Base-by-base conservation (phyloP, 2,797 vertebrate species). In the Dendrocincla fuliginosa region DNA sequence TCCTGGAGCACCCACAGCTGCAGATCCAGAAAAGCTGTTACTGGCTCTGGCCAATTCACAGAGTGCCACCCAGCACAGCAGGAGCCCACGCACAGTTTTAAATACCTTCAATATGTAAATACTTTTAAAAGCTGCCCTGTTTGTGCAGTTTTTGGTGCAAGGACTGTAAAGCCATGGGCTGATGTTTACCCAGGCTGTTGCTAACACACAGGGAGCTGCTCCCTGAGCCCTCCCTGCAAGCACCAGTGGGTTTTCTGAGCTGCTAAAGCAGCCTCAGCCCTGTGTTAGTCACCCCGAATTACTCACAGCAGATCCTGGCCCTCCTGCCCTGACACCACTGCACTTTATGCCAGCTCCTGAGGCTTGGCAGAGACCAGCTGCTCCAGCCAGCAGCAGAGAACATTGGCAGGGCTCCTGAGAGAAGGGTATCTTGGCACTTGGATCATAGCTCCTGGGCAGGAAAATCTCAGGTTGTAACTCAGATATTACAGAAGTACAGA, bases 1-100 rank as follows among this genome's bases (percentile, higher is more conserved):
- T 96, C 90, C 90, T 84, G 75, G 71, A 64, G 61, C 61, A 64
- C 30, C 23, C 32, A n/a, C 30, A 64, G 30, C 13, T 63, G 60
- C 60, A 63, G 28, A 30, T 32, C 73, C 77, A 56, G 67, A 61
- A 79, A 78, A 64, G 47, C 52, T 74, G 4, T 49, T 85, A 4
- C 30, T 71, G 71, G 49, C 41, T 50, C 37, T 65, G 68, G 42
- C 19, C 93, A 71, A 20, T 24, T 70, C 73, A 28, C 27, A 55
- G 32, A 30, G 37, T 7, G 32, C 28, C 42, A 28, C 20, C n/a
- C 68, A 82, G 59, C 49, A 69, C 25, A 49, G n/a, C 4, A 37
- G 0, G 2, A 89, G 32, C 24, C 27, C 64, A 42, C 1, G 1
- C 3, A 41, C 3, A 11, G 42, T 13, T 60, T 70, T 11, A 64